Percentiles rank a stretch among this genome's conserved stretches.
Evolutionary conservation across 2,113 vertebrate species (phyloP).

Genomic region (Numida meleagris): DNA sequence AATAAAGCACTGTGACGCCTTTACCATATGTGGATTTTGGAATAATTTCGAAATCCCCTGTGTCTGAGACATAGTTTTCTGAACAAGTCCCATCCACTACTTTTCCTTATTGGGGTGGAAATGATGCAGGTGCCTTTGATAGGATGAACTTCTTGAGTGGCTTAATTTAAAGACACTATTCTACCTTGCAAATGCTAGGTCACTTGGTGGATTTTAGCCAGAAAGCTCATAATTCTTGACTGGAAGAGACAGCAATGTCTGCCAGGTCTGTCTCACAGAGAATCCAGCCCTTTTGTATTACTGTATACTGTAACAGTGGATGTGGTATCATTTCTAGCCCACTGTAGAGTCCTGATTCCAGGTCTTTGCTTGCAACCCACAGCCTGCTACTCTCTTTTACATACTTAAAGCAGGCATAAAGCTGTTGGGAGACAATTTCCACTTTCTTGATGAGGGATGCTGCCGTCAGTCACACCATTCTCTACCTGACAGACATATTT

Average conservation of each 20-base stretch:
- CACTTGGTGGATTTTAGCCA: not conserved
- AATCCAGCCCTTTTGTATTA: not conserved
- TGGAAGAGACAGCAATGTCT: not conserved
- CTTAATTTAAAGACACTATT: not conserved
- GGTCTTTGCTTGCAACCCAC: not conserved
- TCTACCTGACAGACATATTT: not conserved
- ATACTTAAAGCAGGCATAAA: not conserved
- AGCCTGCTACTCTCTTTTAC: not conserved
- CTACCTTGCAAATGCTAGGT: not conserved
- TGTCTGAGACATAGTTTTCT: not conserved
- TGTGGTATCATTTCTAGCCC: not conserved
- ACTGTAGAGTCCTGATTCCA: not conserved
- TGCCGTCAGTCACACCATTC: not conserved
- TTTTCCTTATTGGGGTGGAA: slow-evolving; percentile 3
- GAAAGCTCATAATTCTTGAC: not conserved
- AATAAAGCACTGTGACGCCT: not conserved
- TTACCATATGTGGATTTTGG: slow-evolving; percentile 11
- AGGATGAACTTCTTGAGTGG: not conserved
- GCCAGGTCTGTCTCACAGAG: not conserved
- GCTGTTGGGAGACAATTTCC: not conserved
- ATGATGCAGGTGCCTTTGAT: not conserved
- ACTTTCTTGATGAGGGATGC: not conserved
- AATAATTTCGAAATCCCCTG: not conserved
- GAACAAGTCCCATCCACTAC: not conserved
- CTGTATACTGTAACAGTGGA: not conserved